phyloP scores from a whole-genome alignment of 2,888 invertebrate genomes.

The Alloplasta piceator region DNA sequence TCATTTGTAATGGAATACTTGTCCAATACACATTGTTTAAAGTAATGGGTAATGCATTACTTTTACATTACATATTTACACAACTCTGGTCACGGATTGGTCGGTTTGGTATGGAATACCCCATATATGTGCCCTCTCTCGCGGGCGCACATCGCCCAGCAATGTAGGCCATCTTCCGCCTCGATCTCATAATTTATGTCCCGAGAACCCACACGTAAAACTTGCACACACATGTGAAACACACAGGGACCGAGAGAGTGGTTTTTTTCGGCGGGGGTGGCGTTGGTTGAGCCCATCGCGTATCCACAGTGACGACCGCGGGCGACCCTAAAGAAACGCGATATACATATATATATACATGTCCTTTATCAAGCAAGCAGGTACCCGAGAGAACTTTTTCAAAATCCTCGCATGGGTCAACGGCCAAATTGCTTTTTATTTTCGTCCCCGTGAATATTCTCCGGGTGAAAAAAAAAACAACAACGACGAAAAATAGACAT shows the following conservation, averaged over 20 bases:
- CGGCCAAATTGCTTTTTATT: constrained; percentile 10
- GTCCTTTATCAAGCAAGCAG: constrained; percentile 60
- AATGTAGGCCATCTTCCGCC: constrained; percentile 80
- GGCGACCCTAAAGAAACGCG: constrained; percentile 49
- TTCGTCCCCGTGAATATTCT: constrained; percentile 19
- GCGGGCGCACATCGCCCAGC: constrained; percentile 76
- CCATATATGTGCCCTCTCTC: constrained; percentile 79
- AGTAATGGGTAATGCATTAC: no score
- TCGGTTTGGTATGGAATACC: no score
- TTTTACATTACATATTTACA: no score
- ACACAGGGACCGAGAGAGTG: no score
- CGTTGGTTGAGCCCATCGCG: constrained; percentile 34
- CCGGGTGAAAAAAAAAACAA: not conserved
- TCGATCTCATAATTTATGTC: constrained; percentile 77
- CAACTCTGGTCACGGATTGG: no score
- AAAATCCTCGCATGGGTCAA: no score
- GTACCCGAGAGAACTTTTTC: constrained; percentile 40
- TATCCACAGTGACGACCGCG: constrained; percentile 60
- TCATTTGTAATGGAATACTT: no score
- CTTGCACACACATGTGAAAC: constrained; percentile 10
- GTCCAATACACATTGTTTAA: no score
- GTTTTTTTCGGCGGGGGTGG: constrained; percentile 44
- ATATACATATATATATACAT: constrained; percentile 46
- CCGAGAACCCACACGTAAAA: constrained; percentile 28
- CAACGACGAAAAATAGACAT: constrained; percentile 1